These are phyloP conservation scores for Dinoponera quadriceps DNA, from an alignment of 1,140 invertebrate genomes.

Conservation along the genomic window DNA sequence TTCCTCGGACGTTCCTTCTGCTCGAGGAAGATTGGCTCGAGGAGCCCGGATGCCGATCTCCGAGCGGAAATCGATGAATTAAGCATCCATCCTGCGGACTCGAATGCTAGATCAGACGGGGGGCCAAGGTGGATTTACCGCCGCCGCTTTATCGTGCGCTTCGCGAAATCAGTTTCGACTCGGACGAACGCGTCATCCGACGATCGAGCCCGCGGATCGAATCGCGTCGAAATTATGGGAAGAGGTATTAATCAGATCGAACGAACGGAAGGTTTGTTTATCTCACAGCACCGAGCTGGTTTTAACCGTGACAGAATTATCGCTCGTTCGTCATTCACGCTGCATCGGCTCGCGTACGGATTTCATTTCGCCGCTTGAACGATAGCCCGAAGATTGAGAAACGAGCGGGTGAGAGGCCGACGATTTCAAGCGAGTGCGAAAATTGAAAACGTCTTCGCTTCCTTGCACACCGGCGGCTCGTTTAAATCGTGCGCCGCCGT, in stretches of 20 bases:
- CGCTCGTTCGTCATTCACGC: background rate
- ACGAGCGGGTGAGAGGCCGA: background rate
- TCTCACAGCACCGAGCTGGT: background rate
- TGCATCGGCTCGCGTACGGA: background rate
- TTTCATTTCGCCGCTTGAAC: background rate
- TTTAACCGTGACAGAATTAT: background rate
- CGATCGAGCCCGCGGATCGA: constrained; percentile 19
- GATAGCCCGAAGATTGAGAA: background rate
- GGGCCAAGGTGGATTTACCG: constrained; percentile 59
- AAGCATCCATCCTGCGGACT: constrained; percentile 69
- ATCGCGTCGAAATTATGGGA: constrained; percentile 37
- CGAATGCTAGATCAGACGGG: constrained; percentile 60
- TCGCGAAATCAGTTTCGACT: constrained; percentile 58
- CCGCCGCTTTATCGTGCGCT: constrained; percentile 53
- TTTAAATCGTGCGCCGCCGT: constrained; percentile 64
- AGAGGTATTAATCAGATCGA: constrained; percentile 4
- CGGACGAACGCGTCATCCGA: constrained; percentile 36
- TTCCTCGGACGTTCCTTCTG: constrained; percentile 51
- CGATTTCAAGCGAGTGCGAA: constrained; percentile 39
- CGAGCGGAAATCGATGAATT: constrained; percentile 73
- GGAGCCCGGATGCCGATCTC: constrained; percentile 56
- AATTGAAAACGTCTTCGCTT: constrained; percentile 60
- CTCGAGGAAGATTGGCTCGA: constrained; percentile 65
- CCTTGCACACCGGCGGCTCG: constrained; percentile 9
- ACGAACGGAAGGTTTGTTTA: background rate